Evolutionary conservation across 2,797 vertebrate species (phyloP).

Genomic region (Eupleurogrammus muticus): DNA sequence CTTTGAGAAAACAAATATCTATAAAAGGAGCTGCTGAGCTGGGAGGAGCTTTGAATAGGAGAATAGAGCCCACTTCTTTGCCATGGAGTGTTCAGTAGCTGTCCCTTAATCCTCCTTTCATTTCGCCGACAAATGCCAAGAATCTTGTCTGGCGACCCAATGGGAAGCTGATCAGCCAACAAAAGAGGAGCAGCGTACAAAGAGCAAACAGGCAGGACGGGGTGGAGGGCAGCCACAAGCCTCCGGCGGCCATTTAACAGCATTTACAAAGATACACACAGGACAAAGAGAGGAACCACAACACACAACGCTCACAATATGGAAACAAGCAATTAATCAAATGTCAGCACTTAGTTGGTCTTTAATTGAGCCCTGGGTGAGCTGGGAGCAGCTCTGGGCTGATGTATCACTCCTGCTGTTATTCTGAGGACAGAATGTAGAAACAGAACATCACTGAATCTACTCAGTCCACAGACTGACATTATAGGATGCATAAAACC

Average conservation of each 20-base stretch:
- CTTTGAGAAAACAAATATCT: conserved; percentile 97
- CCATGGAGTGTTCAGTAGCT: conserved; percentile 92
- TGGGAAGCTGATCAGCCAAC: conserved; percentile 95
- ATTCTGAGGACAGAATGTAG: neutral
- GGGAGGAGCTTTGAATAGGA: conserved; percentile 84
- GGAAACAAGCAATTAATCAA: conserved; percentile 47
- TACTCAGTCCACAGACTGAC: no score
- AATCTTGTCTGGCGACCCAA: conserved; percentile 92
- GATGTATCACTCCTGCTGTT: neutral
- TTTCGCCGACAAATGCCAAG: conserved; percentile 94
- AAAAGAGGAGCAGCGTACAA: conserved; percentile 92
- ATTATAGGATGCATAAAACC: no score
- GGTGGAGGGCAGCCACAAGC: conserved; percentile 80
- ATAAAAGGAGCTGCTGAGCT: conserved; percentile 90
- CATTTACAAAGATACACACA: conserved; percentile 59
- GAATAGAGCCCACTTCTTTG: conserved; percentile 90
- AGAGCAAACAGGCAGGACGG: conserved; percentile 85
- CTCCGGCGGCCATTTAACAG: conserved; percentile 64
- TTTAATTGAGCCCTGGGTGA: conserved; percentile 34
- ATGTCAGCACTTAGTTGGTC: conserved; percentile 38
- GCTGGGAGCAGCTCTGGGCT: neutral
- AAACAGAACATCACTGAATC: neutral
- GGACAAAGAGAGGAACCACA: conserved; percentile 55
- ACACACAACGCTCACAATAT: conserved; percentile 54
- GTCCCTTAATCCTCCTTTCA: conserved; percentile 95